A percentile compares a stretch with the other conserved stretches of the same genome.
Conservation (phyloP, 2,113 vertebrate genomes). For the Patagioenas fasciata region DNA sequence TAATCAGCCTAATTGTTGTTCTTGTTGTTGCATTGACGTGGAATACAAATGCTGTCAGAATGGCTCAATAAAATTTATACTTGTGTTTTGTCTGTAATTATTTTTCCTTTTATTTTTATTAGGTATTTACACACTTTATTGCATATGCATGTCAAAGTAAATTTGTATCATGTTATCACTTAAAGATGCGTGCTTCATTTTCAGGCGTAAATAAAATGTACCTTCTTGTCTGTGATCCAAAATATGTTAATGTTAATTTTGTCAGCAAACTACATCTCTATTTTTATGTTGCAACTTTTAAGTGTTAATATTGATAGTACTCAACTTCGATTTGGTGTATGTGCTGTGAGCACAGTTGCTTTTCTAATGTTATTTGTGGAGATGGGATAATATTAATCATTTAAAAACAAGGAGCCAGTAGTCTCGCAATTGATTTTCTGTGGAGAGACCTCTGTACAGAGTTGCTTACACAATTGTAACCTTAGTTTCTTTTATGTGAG, state of each 20-base stretch:
- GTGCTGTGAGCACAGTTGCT: conserved; percentile 21
- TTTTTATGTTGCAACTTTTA: neutral
- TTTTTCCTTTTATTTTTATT: conserved; percentile 47
- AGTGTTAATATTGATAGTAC: conserved; percentile 1
- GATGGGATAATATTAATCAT: conserved; percentile 51
- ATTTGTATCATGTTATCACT: conserved; percentile 3
- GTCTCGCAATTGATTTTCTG: conserved; percentile 55
- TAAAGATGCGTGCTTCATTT: conserved; percentile 19
- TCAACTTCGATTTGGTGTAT: conserved; percentile 1
- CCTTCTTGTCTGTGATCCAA: neutral
- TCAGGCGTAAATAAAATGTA: conserved; percentile 21
- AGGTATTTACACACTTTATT: conserved; percentile 1
- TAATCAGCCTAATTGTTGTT: neutral
- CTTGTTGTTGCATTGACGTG: neutral
- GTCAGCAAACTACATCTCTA: neutral
- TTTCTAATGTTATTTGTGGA: conserved; percentile 30
- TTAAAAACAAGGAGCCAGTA: conserved; percentile 53
- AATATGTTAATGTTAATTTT: conserved; percentile 24
- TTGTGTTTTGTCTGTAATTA: conserved; percentile 39
- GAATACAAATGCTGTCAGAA: neutral
- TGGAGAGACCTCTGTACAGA: neutral
- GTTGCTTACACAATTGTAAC: neutral
- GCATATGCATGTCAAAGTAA: neutral
- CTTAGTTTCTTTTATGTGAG: neutral
- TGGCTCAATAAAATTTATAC: conserved; percentile 42